Evolutionary conservation across 1,140 invertebrate genomes (phyloP), one percentile per base, ranked within the genome.

Genomic region (Listronotus bonariensis): DNA sequence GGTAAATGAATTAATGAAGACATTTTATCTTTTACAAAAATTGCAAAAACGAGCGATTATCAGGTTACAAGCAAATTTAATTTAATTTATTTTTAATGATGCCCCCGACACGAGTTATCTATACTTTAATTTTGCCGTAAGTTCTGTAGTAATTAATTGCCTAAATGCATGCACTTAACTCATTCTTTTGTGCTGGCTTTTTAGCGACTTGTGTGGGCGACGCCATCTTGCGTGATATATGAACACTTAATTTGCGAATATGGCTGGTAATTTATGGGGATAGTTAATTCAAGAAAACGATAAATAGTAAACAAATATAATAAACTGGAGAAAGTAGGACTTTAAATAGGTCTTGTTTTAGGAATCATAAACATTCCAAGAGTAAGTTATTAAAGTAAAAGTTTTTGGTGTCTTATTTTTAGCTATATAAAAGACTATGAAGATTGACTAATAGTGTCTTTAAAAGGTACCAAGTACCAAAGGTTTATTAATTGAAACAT

Each of bases 191-290:
- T 59, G 42, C 43, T 42, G 66, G 42, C 36, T 52, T 58, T 68
- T 68, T 53, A 49, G 66, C 66, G 46, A 58, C 55, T 46, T 63
- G 66, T 68, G 66, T 68, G 66, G 66, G 66, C 66, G 65, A 52
- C 65, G 56, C 60, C 48, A 53, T 58, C 43, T 40, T 20, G 36
- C 57, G 59, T 68, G 66, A 68, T 68, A 63, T 68, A 68, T 68
- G 66, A 68, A 68, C 66, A 63, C 59, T 68, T 63, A 58, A 63
- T 63, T 63, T 68, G 56, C 66, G 60, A 61, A 68, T 57, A 38
- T 36, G 40, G 32, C 55, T 20, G 12, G 41, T 62, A 62, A 67
- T 68, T 68, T 63, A 68, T 68, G 66, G 20, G 46, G 51, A 61
- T 55, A 42, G 52, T 18, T 32, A 54, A 54, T 15, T 15, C 26